Conservation (phyloP, 1,140 invertebrate genomes). For the Streblospio benedicti region DNA sequence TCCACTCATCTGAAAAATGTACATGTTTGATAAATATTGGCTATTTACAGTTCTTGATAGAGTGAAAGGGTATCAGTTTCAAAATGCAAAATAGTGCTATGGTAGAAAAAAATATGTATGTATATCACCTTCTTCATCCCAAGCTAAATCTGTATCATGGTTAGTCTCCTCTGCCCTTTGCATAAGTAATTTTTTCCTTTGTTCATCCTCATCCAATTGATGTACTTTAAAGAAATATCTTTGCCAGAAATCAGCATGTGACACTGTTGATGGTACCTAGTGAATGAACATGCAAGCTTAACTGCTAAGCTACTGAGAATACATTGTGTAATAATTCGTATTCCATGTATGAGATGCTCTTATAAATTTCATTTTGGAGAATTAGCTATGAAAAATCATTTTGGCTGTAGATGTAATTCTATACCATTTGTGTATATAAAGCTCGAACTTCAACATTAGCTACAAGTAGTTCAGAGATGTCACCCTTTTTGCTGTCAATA, state of each 20-base stretch:
- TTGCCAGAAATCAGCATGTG: slow-evolving; percentile 50
- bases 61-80: no score
- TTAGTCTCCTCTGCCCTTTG: slow-evolving; percentile 30
- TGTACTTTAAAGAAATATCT: slow-evolving; percentile 50
- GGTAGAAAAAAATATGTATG: background rate
- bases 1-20: no score
- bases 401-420: slow-evolving; percentile 4
- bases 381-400: background rate
- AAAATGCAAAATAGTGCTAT: background rate
- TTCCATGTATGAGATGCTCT: background rate
- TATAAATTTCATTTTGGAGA: background rate
- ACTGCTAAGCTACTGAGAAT: no score
- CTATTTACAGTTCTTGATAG: no score
- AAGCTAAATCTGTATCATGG: slow-evolving; percentile 25
- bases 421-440: slow-evolving; percentile 48
- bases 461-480: slow-evolving; percentile 48
- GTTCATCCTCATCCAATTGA: slow-evolving; percentile 43
- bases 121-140: no score
- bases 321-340: background rate
- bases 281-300: slow-evolving; percentile 8
- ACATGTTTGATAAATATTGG: no score
- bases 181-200: slow-evolving; percentile 35
- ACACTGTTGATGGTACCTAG: slow-evolving; percentile 44
- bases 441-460: slow-evolving; percentile 43
- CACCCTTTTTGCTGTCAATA: slow-evolving; percentile 42